Conservation (phyloP, 2,888 invertebrate genomes). For the Lasius fuliginosus region DNA sequence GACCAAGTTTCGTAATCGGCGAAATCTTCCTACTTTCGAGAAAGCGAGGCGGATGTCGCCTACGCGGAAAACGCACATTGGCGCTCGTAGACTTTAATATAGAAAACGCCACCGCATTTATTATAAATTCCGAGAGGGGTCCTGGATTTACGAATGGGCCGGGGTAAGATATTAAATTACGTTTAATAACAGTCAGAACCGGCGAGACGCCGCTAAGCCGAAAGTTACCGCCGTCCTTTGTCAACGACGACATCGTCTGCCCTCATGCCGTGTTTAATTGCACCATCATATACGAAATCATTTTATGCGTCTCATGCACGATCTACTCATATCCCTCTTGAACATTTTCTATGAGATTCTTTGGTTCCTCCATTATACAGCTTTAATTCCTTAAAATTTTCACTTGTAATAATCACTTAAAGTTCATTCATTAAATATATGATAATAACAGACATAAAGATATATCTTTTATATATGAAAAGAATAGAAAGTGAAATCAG, state of each 20-base stretch:
- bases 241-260: slow-evolving; percentile 45
- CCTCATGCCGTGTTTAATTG: slow-evolving; percentile 69
- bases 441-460: neutral
- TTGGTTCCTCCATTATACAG: neutral
- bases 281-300: slow-evolving; percentile 40
- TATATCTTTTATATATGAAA: neutral
- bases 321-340: neutral
- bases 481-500: neutral
- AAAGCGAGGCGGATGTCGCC: slow-evolving; percentile 70
- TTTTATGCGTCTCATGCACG: slow-evolving; percentile 17
- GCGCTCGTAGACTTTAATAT: slow-evolving; percentile 59
- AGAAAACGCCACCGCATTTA: slow-evolving; percentile 58
- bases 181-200: slow-evolving; percentile 74
- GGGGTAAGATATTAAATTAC: slow-evolving; percentile 75
- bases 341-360: slow-evolving; percentile 27
- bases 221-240: slow-evolving; percentile 63
- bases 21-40: slow-evolving; percentile 60
- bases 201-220: slow-evolving; percentile 57
- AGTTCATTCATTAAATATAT: slow-evolving; percentile 4
- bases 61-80: slow-evolving; percentile 55
- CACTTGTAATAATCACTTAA: neutral
- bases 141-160: slow-evolving; percentile 28
- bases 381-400: neutral
- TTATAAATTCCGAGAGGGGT: slow-evolving; percentile 71
- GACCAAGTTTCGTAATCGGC: slow-evolving; percentile 51